phyloP scores from a whole-genome alignment of 2,797 vertebrate species.

The Florisuga fusca region DNA sequence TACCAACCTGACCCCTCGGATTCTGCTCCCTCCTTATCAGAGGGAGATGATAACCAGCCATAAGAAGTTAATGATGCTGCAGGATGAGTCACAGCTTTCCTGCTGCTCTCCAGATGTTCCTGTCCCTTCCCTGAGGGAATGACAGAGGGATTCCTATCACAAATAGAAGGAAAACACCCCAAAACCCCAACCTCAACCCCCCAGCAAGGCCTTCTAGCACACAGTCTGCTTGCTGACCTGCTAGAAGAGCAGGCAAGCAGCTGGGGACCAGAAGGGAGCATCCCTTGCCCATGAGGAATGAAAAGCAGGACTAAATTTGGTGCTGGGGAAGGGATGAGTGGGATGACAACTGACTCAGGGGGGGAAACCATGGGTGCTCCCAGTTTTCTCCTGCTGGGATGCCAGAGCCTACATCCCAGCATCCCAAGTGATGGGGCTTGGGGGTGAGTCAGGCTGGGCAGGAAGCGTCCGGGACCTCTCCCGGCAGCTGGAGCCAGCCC shows the following conservation, averaged over 20 bases:
- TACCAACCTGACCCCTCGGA: conserved; percentile 37
- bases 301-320: neutral
- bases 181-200: neutral
- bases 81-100: conserved; percentile 70
- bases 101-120: conserved; percentile 67
- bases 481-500: neutral
- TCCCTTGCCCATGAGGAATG: neutral
- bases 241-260: neutral
- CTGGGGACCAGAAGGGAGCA: accelerated
- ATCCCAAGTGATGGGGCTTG: neutral
- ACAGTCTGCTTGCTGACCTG: neutral
- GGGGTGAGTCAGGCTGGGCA: conserved; percentile 66
- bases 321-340: accelerated
- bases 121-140: conserved; percentile 3
- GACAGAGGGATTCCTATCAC: conserved; percentile 48
- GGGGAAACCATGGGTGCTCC: neutral
- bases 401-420: neutral
- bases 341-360: neutral
- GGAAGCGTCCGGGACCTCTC: conserved; percentile 58
- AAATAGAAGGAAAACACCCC: conserved; percentile 24
- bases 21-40: conserved; percentile 49
- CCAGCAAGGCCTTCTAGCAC: neutral
- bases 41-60: conserved; percentile 70
- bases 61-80: conserved; percentile 76
- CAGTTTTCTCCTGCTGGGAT: neutral